A percentile compares a stretch with the other conserved stretches of the same genome.
Conservation (phyloP, 2,888 invertebrate genomes). For the Sabatieria punctata region DNA sequence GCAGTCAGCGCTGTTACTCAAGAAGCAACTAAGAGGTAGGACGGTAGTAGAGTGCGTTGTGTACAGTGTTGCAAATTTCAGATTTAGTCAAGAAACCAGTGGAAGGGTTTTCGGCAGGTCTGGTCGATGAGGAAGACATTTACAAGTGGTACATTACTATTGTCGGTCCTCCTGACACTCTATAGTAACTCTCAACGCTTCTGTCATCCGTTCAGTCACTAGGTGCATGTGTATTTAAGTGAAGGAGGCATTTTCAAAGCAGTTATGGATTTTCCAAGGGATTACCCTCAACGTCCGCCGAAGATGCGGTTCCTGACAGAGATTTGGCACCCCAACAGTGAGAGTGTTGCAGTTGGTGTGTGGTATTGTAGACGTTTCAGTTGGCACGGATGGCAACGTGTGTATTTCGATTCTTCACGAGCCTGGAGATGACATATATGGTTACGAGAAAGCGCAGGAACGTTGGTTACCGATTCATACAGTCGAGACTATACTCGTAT, state of each 20-base stretch:
- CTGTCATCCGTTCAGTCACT: too few species aligned
- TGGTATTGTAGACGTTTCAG: too few species aligned
- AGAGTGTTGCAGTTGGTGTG: too few species aligned
- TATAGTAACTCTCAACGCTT: constrained; percentile 88
- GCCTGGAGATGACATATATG: constrained; percentile 96
- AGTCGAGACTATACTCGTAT: constrained; percentile 77
- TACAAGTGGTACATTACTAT: constrained; percentile 99
- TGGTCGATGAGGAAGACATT: constrained; percentile 98
- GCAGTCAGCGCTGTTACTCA: too few species aligned
- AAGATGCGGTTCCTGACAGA: constrained; percentile 98
- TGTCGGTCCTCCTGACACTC: constrained; percentile 95
- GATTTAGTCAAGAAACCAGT: constrained; percentile 98
- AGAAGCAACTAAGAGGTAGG: too few species aligned
- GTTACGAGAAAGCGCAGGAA: constrained; percentile 86
- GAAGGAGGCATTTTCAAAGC: too few species aligned
- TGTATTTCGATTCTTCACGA: constrained; percentile 98
- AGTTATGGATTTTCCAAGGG: constrained; percentile 91
- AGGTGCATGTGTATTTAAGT: too few species aligned
- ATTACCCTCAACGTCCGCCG: constrained; percentile 94
- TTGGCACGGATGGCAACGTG: constrained; percentile 85
- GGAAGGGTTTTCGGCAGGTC: constrained; percentile 98
- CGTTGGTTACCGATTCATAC: constrained; percentile 97
- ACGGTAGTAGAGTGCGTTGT: too few species aligned
- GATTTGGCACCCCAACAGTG: constrained; percentile 99
- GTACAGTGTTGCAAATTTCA: too few species aligned